Conservation (phyloP, 2,113 vertebrate species). For the Catharus bicknelli region DNA sequence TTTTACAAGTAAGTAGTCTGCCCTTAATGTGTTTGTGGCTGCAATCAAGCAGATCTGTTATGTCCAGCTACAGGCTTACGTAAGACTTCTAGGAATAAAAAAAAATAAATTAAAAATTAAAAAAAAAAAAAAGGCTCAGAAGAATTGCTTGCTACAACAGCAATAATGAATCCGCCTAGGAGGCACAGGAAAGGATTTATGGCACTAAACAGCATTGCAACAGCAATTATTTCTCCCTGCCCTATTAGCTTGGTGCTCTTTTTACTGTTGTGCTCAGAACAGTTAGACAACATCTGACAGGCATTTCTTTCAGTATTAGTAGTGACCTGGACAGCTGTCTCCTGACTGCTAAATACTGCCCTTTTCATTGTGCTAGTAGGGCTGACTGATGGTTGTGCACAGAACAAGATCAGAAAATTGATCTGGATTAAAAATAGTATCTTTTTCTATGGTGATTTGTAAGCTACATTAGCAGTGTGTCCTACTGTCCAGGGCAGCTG, state of each 20-base stretch:
- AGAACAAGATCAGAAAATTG: constrained; percentile 1
- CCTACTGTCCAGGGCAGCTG: neutral
- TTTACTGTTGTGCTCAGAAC: neutral
- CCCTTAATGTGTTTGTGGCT: neutral
- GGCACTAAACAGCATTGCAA: neutral
- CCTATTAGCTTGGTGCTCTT: neutral
- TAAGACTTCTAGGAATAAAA: neutral
- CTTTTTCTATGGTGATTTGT: neutral
- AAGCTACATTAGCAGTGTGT: neutral
- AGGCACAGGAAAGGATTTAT: neutral
- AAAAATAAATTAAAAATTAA: neutral
- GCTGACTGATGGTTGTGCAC: neutral
- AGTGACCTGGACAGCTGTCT: neutral
- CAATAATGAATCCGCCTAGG: neutral
- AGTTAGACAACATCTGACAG: neutral
- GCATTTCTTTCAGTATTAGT: neutral
- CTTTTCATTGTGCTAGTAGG: neutral
- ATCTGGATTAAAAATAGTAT: constrained; percentile 22
- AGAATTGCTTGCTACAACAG: neutral
- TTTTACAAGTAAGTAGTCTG: constrained; percentile 78
- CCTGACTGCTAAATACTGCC: neutral
- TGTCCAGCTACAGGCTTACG: rapidly evolving
- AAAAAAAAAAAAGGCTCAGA: neutral
- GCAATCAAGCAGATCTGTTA: neutral
- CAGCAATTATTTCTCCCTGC: neutral